Conservation (phyloP, 2,888 invertebrate genomes). For the Crossocerus cetratus region DNA sequence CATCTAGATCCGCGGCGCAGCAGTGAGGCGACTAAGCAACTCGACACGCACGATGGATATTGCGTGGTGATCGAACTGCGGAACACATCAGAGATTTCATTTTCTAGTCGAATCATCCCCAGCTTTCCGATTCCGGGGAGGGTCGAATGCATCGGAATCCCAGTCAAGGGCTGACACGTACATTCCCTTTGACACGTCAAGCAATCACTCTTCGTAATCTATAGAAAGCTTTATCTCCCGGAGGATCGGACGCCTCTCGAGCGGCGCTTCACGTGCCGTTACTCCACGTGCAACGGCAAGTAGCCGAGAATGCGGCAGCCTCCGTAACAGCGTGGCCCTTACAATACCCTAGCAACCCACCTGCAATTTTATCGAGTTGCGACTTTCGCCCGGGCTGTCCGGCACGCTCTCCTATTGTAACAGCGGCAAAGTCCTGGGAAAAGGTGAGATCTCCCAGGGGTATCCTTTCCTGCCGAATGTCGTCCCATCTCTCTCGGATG, state of each 20-base stretch:
- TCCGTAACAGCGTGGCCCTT: constrained; percentile 14
- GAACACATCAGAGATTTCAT: constrained; percentile 51
- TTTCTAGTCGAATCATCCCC: constrained; percentile 40
- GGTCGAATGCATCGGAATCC: constrained; percentile 50
- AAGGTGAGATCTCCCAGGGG: constrained; percentile 51
- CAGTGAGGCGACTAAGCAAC: constrained; percentile 14
- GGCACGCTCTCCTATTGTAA: constrained; percentile 23
- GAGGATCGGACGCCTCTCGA: not conserved
- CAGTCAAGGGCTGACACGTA: constrained; percentile 16
- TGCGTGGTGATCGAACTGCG: constrained; percentile 31
- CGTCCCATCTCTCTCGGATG: constrained; percentile 52
- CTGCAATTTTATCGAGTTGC: constrained; percentile 51
- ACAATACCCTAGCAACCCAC: not conserved
- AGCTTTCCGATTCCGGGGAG: constrained; percentile 31
- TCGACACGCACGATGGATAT: constrained; percentile 36
- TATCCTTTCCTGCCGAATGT: constrained; percentile 49
- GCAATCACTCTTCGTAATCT: not conserved
- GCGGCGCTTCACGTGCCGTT: constrained; percentile 24
- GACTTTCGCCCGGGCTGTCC: constrained; percentile 47
- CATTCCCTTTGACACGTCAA: constrained; percentile 45
- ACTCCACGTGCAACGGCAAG: constrained; percentile 7
- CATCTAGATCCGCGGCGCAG: too few species aligned
- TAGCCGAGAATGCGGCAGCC: constrained; percentile 4
- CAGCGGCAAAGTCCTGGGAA: constrained; percentile 24
- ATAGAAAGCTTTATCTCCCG: constrained; percentile 5